These are phyloP conservation scores for Brachyhypopomus occidentalis DNA, from an alignment of 2,113 vertebrate genomes.

Conservation along the genomic window DNA sequence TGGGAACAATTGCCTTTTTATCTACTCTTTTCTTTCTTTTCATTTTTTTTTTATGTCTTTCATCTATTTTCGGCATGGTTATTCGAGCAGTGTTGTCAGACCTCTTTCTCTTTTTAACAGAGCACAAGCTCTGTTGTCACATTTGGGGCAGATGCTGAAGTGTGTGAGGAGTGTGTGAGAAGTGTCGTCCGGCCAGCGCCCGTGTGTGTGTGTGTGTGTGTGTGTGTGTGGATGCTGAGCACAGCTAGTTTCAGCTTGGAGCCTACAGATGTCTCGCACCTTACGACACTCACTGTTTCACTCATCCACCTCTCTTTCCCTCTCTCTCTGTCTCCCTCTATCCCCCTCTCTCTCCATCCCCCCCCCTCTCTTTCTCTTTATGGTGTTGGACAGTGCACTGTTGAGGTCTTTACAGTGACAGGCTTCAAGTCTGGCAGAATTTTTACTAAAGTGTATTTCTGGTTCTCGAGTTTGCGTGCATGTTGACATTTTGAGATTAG, in stretches of 20 bases:
- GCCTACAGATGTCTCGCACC: slow-evolving; percentile 26
- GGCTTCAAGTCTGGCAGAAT: too few relatives aligned
- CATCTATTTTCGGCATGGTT: slow-evolving; percentile 17
- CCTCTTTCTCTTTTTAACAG: not conserved
- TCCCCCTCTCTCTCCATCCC: not conserved
- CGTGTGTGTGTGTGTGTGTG: not conserved
- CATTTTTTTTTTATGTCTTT: slow-evolving; percentile 2
- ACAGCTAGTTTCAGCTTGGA: slow-evolving; percentile 1
- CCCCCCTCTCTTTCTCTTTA: slow-evolving; percentile 15
- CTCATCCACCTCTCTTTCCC: not conserved
- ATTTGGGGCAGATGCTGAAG: slow-evolving; percentile 6
- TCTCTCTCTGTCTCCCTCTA: not conserved
- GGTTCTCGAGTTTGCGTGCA: too few relatives aligned
- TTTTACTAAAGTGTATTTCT: too few relatives aligned
- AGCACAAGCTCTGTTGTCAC: slow-evolving; percentile 1
- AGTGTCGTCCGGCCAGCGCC: not conserved
- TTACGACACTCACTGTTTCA: slow-evolving; percentile 12
- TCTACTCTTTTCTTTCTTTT: not conserved
- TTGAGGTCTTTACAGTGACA: too few relatives aligned
- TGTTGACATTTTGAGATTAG: too few relatives aligned
- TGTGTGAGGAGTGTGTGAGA: too few relatives aligned
- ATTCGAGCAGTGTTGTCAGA: slow-evolving; percentile 32
- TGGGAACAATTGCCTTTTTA: slow-evolving; percentile 4
- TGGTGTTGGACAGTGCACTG: too few relatives aligned
- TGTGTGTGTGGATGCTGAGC: slow-evolving; percentile 15